Evolutionary conservation across 2,888 invertebrate genomes (phyloP), one percentile per base, ranked within the genome.

Genomic region (Flexamia atlantica): DNA sequence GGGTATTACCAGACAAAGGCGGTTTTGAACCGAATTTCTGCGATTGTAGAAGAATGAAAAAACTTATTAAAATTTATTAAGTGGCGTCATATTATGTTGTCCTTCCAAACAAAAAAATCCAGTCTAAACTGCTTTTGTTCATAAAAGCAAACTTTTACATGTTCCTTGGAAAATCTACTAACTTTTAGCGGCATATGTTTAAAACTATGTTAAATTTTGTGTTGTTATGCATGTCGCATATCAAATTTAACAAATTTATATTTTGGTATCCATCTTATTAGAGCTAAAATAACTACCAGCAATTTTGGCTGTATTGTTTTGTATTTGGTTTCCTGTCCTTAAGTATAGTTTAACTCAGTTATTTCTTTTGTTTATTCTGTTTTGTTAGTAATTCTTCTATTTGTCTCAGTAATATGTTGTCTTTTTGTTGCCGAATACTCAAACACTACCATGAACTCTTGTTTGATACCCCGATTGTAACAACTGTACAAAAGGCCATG

Each of bases 401-500:
- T 0, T 20, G 28, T 64, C 9, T 64, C 30, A 12, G 30, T 14
- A 12, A 17, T 20, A 14, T 64, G 64, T 64, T n/a, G n/a, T n/a
- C n/a, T n/a, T 64, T 53, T 64, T 28, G 64, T 25, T 30, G 30
- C 30, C 30, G 28, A 28, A 64, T 23, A 57, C 30, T 12, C 30
- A 64, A 64, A 28, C 64, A 28, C 28, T 64, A 64, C 28, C 64
- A 28, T 28, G 4, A 28, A 10, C 23, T 57, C 9, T 46, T 57
- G 57, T 57, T n/a, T n/a, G n/a, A 14, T 32, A 5, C 32, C 32
- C n/a, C 23, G 9, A 40, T 7, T 70, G 68, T 70, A 70, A 40
- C 23, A 12, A 70, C 68, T 70, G 70, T 70, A 40, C 20, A 70
- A n/a, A 70, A 40, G 3, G 40, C 70, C 70, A 70, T 70, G 70